Base-by-base conservation (phyloP, 2,113 vertebrate genomes). In the Circaetus cinerascens region DNA sequence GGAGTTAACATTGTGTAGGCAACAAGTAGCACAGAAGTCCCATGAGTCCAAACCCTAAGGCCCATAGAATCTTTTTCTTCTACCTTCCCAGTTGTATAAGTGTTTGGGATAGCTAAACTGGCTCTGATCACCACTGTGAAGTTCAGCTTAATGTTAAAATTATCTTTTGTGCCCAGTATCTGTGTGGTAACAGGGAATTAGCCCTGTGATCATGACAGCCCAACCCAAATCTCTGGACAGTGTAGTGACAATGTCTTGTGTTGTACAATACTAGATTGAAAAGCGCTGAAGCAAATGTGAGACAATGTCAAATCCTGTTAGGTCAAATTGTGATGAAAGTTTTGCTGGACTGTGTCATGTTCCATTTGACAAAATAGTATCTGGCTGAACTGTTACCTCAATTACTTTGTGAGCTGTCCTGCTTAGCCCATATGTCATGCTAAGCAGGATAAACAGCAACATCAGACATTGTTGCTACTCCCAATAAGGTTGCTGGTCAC, bases 381-480 rank as follows among this genome's bases (percentile, higher is more conserved):
- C 34, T 23, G 59, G 20, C 32, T 71, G 56, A 38, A 4, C 17
- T 56, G 27, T 21, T 80, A n/a, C 23, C 45, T 81, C 29, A 17
- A 0, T 57, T 36, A 14, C 6, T 45, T n/a, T 50, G 14, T 46
- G 60, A 46, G 18, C 7, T 34, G 34, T 40, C 11, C 63, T 62
- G 38, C 8, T 43, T 50, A 50, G 53, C 13, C 41, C 6, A 1
- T 0, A 4, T 36, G 19, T 66, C 38, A 7, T 26, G 22, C 56
- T 51, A 41, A 78, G 29, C 36, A 60, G 8, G 11, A n/a, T 51
- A 46, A 60, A 56, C 19, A 46, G 18, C 11, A 40, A 6, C 0
- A 4, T 46, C 56, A 51, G 9, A 56, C 0, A 0, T 12, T 34
- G 23, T n/a, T 51, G 5, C 16, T 34, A 25, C 14, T 41, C 25